Evolutionary conservation across 2,888 invertebrate genomes (phyloP).

Genomic region (Caenorhabditis panamensis): DNA sequence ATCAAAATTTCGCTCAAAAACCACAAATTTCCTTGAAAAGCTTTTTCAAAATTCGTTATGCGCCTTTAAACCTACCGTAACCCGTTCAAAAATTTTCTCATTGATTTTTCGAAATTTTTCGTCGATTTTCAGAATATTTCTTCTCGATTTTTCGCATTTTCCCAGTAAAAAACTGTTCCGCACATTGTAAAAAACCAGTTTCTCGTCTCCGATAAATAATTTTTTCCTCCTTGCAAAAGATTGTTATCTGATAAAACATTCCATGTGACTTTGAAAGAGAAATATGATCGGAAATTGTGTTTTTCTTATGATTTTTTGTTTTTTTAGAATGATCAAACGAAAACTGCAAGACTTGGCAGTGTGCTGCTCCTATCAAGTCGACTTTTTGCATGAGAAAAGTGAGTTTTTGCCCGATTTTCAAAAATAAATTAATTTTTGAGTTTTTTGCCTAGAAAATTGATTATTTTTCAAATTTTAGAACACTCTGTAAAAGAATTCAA

Average conservation of each 20-base stretch:
- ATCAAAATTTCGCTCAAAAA: no score
- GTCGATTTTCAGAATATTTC: no score
- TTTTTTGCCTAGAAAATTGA: background rate
- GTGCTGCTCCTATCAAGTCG: conserved; percentile 78
- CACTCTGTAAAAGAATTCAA: conserved; percentile 76
- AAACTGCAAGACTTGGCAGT: conserved; percentile 78
- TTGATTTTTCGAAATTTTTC: background rate
- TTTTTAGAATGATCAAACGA: conserved; percentile 77
- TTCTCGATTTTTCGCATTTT: no score
- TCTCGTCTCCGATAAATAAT: background rate
- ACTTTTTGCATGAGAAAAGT: conserved; percentile 78
- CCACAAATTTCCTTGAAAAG: no score
- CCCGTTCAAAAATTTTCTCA: background rate
- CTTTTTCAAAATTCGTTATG: background rate
- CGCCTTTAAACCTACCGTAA: conserved; percentile 8
- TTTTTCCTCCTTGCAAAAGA: background rate
- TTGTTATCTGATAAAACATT: background rate
- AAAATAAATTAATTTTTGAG: no score
- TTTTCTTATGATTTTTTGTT: no score
- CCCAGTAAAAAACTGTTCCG: no score
- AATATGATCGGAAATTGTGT: no score
- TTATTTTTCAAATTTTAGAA: conserved; percentile 54
- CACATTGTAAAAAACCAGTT: conserved; percentile 2
- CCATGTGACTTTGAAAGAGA: conserved; percentile 1
- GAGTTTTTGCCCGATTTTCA: background rate